A percentile compares a stretch with the other conserved stretches of the same genome.
Evolutionary conservation across 2,888 invertebrate genomes (phyloP).

Genomic region (Eupeodes luniger): DNA sequence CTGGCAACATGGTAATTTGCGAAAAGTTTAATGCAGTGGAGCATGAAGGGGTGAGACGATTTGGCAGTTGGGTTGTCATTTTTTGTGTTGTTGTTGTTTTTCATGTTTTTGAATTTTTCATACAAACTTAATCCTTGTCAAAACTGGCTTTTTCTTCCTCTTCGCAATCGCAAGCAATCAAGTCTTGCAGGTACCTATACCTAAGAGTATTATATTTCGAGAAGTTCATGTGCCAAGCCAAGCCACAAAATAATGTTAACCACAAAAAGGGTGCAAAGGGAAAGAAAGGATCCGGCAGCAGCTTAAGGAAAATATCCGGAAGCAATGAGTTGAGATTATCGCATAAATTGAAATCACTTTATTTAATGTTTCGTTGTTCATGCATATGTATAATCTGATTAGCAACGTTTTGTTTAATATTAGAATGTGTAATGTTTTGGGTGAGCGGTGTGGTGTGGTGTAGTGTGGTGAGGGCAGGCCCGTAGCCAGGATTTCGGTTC

Average conservation of each 20-base stretch:
- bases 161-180: constrained; percentile 20
- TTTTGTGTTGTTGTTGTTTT: constrained; percentile 38
- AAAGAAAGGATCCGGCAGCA: constrained; percentile 6
- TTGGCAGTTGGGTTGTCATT: neutral
- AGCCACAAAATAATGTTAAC: constrained; percentile 10
- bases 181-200: constrained; percentile 33
- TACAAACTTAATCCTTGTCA: constrained; percentile 57
- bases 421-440: constrained; percentile 26
- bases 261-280: constrained; percentile 18
- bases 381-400: constrained; percentile 60
- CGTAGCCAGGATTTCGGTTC: too few relatives aligned
- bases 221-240: constrained; percentile 27
- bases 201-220: constrained; percentile 10
- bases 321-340: constrained; percentile 71
- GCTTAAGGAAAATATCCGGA: constrained; percentile 68
- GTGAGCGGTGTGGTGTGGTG: neutral
- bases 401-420: constrained; percentile 37
- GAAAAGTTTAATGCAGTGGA: constrained; percentile 28
- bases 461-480: too few relatives aligned
- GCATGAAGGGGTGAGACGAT: neutral
- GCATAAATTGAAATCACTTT: constrained; percentile 70
- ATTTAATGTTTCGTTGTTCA: constrained; percentile 55
- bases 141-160: constrained; percentile 9
- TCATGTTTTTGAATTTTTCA: constrained; percentile 27
- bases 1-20: constrained; percentile 20